A percentile compares a stretch with the other conserved stretches of the same genome.
These are phyloP conservation scores for Coregonus clupeaformis DNA, from an alignment of 2,113 vertebrate genomes.

Conservation along the genomic window DNA sequence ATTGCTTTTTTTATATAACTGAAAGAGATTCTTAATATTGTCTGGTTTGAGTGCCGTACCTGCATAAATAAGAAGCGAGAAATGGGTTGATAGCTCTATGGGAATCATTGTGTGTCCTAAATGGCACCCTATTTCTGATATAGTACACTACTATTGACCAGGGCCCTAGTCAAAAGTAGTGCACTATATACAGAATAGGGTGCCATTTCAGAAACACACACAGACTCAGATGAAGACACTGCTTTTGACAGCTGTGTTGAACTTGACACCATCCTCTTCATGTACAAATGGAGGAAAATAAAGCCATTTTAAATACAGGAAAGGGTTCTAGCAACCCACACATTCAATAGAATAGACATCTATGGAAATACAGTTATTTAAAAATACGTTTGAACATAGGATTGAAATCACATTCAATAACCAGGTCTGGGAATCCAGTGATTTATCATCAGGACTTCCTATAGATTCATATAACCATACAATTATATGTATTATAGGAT, in stretches of 20 bases:
- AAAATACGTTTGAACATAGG: constrained; percentile 26
- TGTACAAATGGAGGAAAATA: constrained; percentile 58
- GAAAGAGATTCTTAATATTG: too few relatives aligned
- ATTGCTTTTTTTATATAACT: too few relatives aligned
- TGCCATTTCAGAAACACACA: constrained; percentile 36
- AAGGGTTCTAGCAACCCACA: constrained; percentile 38
- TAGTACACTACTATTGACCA: too few relatives aligned
- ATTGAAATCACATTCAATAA: constrained; percentile 36
- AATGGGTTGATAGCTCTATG: too few relatives aligned
- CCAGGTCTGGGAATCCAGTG: too few relatives aligned
- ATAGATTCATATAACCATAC: too few relatives aligned
- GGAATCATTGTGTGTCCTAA: too few relatives aligned
- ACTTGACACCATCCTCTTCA: constrained; percentile 39
- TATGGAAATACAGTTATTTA: constrained; percentile 48
- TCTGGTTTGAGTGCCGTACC: too few relatives aligned
- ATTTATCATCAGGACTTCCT: too few relatives aligned
- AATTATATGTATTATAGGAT: too few relatives aligned
- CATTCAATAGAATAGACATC: constrained; percentile 57
- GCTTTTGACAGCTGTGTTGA: neutral
- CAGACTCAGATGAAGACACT: constrained; percentile 20
- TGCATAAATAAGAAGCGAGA: too few relatives aligned
- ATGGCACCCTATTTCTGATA: constrained; percentile 26
- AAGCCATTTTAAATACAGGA: constrained; percentile 64
- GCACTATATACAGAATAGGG: constrained; percentile 60
- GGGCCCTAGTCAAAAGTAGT: constrained; percentile 6